Evolutionary conservation across 2,797 vertebrate genomes (phyloP), one percentile per base, ranked within the genome.

Genomic region (Hemibagrus guttatus): DNA sequence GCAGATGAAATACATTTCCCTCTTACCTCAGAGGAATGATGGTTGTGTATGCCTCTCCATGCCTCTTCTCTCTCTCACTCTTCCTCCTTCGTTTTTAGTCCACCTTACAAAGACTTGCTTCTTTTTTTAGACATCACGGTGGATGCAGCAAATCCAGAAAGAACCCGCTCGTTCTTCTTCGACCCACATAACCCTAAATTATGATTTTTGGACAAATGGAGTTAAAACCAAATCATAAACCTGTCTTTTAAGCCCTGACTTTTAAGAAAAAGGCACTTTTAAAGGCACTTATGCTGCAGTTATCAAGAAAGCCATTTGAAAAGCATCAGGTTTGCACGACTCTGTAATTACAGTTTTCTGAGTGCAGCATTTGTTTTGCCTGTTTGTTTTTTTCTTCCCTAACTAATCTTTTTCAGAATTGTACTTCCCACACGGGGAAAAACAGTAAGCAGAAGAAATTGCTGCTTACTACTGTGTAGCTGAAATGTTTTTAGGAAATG

Each of bases 1-100:
- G 83, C 76, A 81, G 87, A 86, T 75, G 75, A 84, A 88, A 88
- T 81, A 49, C 81, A 12, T 84, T 84, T 84, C 74, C 79, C 87
- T 83, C 79, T 85, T 76, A 59, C 76, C 54, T 39, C 56, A 39
- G 19, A 58, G 28, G 39, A 61, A 42, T 61, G 17, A 69, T 9
- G 4, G 7, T 59, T 82, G 58, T 83, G 68, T 81, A 81, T 31
- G 46, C 82, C 75, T 85, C 79, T 69, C 84, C 9, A 78, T 76
- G 26, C 71, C 82, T 46, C 56, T 74, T 52, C 74, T 87, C 76
- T 75, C 72, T 52, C 72, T 52, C 72, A 12, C 76, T 72, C 61
- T 83, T 83, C n/a, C 61, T 81, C 52, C 74, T 19, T 87, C 63
- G 58, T 52, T 71, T 82, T 58, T 75, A 52, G 56, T 80, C 59